Evolutionary conservation across 2,113 vertebrate species (phyloP).

Genomic region (Nerophis lumbriciformis): DNA sequence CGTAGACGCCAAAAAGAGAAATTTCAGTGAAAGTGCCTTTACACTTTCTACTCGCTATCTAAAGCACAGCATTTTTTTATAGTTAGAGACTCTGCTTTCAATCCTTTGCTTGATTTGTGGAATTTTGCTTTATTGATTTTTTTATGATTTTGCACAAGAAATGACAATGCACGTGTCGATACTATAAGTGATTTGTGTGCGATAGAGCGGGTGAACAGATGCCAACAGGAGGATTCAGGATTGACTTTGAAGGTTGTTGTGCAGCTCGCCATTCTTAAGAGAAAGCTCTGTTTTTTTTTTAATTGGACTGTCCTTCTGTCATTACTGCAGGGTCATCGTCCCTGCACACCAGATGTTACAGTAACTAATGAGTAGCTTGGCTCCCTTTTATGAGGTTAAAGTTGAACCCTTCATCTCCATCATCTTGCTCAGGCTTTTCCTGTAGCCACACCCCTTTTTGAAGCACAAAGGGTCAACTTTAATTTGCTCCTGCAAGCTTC

Average conservation of each 20-base stretch:
- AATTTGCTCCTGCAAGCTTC: slow-evolving; percentile 37
- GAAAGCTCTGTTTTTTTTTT: slow-evolving; percentile 65
- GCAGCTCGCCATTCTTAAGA: slow-evolving; percentile 49
- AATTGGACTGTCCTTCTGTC: slow-evolving; percentile 66
- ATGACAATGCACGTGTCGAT: slow-evolving; percentile 31
- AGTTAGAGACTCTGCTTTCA: slow-evolving; percentile 28
- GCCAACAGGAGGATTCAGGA: slow-evolving; percentile 26
- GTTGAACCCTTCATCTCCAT: slow-evolving; percentile 61
- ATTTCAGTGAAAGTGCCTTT: slow-evolving; percentile 40
- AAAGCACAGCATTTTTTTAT: slow-evolving; percentile 16
- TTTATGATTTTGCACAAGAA: slow-evolving; percentile 20
- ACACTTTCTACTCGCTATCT: slow-evolving; percentile 19
- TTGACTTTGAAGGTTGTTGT: slow-evolving; percentile 43
- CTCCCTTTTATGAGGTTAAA: slow-evolving; percentile 74
- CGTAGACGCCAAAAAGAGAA: slow-evolving; percentile 22
- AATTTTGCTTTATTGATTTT: slow-evolving; percentile 14
- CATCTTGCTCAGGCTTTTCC: slow-evolving; percentile 31
- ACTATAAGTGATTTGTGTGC: slow-evolving; percentile 12
- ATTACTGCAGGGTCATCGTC: slow-evolving; percentile 66
- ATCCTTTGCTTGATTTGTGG: slow-evolving; percentile 1
- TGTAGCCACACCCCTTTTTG: slow-evolving; percentile 40
- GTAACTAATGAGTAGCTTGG: slow-evolving; percentile 72
- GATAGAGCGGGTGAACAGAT: slow-evolving; percentile 25
- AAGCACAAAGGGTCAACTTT: slow-evolving; percentile 59
- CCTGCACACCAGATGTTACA: slow-evolving; percentile 72